phyloP scores from a whole-genome alignment of 1,140 invertebrate species.

The Micrasema minimum region DNA sequence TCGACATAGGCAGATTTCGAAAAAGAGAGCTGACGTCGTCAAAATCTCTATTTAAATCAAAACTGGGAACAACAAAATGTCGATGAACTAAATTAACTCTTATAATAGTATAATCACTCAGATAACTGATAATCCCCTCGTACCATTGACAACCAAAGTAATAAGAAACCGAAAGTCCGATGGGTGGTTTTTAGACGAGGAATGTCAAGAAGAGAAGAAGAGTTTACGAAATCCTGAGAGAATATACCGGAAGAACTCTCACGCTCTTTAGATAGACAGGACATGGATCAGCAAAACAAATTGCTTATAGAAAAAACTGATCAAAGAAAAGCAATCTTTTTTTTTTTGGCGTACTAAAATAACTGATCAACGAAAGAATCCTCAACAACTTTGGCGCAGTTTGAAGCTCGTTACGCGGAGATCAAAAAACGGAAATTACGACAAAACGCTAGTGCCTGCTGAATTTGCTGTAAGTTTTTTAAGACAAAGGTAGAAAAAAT shows the following conservation, averaged over 20 bases:
- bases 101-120: background rate
- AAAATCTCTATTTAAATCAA: too few species aligned
- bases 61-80: background rate
- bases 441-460: background rate
- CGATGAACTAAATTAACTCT: background rate
- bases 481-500: background rate
- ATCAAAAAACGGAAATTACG: background rate
- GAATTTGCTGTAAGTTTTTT: background rate
- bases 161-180: background rate
- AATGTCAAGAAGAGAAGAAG: background rate
- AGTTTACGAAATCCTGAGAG: background rate
- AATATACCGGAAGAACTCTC: background rate
- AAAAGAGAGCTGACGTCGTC: too few species aligned
- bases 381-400: background rate
- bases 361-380: background rate
- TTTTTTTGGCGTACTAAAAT: constrained; percentile 4
- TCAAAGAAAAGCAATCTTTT: background rate
- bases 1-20: too few species aligned
- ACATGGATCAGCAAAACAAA: background rate
- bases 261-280: background rate
- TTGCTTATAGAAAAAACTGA: background rate
- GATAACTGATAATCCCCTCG: background rate
- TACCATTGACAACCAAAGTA: background rate
- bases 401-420: background rate
- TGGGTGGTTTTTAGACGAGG: background rate